phyloP scores from a whole-genome alignment of 1,140 invertebrate genomes.

The Drosophila obscura region DNA sequence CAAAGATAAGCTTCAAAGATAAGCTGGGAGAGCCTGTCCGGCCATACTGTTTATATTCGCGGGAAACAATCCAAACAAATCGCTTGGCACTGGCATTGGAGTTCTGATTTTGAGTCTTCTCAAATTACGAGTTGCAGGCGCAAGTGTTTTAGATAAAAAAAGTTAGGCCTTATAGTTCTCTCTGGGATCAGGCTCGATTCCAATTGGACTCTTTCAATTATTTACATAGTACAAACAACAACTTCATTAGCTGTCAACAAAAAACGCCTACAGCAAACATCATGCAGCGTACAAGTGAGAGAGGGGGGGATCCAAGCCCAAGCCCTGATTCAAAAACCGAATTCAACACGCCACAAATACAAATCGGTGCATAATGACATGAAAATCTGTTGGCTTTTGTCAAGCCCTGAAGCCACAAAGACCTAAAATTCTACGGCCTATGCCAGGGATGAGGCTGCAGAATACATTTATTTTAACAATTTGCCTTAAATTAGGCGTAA shows the following conservation, averaged over 20 bases:
- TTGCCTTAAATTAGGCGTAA: constrained; percentile 82
- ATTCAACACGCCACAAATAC: constrained; percentile 29
- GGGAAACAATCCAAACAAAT: neutral
- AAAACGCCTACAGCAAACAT: constrained; percentile 30
- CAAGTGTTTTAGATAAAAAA: constrained; percentile 20
- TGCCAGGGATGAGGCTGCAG: too few relatives aligned
- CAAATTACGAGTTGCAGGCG: neutral
- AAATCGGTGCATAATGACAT: constrained; percentile 72
- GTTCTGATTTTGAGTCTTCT: too few relatives aligned
- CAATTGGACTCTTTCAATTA: constrained; percentile 30
- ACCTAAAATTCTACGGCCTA: constrained; percentile 2
- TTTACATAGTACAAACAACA: constrained; percentile 53
- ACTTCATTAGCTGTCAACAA: constrained; percentile 60
- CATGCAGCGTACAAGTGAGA: too few relatives aligned
- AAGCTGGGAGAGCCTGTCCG: too few relatives aligned
- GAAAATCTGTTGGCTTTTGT: constrained; percentile 81
- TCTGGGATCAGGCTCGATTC: constrained; percentile 16
- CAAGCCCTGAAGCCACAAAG: constrained; percentile 30
- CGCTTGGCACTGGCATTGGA: too few relatives aligned
- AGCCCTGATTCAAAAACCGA: constrained; percentile 4
- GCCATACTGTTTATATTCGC: too few relatives aligned
- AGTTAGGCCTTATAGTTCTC: constrained; percentile 19
- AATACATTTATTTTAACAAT: constrained; percentile 70
- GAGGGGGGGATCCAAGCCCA: constrained; percentile 1
- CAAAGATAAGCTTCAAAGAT: too few relatives aligned